Conservation (phyloP, 1,140 invertebrate genomes). For the Panonychus citri region DNA sequence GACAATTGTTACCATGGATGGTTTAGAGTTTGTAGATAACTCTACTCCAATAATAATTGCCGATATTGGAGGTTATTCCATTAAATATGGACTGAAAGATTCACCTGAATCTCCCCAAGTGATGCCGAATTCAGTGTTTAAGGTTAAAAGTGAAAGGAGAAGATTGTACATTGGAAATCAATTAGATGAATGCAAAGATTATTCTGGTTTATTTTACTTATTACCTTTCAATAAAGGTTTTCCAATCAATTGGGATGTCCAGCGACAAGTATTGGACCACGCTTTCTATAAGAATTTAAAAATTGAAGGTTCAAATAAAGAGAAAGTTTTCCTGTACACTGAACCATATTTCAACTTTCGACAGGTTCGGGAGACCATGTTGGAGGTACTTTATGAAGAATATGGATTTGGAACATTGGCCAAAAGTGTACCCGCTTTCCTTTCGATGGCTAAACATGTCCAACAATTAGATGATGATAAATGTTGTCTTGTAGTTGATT, state of each 20-base stretch:
- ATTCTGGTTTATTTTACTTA: conserved; percentile 78
- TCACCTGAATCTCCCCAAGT: conserved; percentile 41
- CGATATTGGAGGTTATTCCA: conserved; percentile 63
- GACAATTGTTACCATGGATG: no score
- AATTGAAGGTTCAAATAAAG: conserved; percentile 19
- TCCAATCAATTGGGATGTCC: conserved; percentile 78
- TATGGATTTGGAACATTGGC: conserved; percentile 70
- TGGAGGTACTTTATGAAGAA: conserved; percentile 93
- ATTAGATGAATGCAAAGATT: conserved; percentile 83
- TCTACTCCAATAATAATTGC: conserved; percentile 28
- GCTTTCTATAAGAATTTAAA: conserved; percentile 33
- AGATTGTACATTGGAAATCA: conserved; percentile 76
- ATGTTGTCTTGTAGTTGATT: conserved; percentile 68
- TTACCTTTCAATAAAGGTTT: conserved; percentile 88
- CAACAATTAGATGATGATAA: conserved; percentile 17
- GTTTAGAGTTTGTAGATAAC: no score
- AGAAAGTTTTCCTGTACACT: conserved; percentile 26
- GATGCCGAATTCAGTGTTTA: conserved; percentile 89
- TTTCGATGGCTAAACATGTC: conserved; percentile 4
- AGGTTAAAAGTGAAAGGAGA: conserved; percentile 82
- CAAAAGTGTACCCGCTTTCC: conserved; percentile 35
- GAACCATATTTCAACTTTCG: conserved; percentile 86
- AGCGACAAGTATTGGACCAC: conserved; percentile 84
- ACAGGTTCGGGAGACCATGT: conserved; percentile 71
- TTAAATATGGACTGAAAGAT: conserved; percentile 53